Percentiles rank a stretch among this genome's conserved stretches.
phyloP scores from a whole-genome alignment of 1,140 invertebrate genomes.

The Anadara kagoshimensis region DNA sequence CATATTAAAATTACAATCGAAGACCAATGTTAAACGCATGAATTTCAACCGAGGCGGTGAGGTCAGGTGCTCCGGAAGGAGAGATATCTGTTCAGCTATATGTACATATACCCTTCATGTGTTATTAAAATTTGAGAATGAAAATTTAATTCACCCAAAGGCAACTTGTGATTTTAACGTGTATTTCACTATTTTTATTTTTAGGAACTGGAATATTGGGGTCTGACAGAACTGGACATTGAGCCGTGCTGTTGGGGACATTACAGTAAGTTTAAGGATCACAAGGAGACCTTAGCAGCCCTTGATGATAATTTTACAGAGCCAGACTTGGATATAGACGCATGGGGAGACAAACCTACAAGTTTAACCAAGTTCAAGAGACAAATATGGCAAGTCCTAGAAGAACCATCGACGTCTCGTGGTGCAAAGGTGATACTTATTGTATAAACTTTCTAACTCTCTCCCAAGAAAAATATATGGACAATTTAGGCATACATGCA shows the following conservation, averaged over 20 bases:
- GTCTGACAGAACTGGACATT: constrained; percentile 68
- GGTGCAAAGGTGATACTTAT: constrained; percentile 60
- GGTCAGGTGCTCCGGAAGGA: too few relatives aligned
- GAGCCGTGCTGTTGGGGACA: constrained; percentile 73
- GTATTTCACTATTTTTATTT: constrained; percentile 4
- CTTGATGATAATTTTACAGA: constrained; percentile 71
- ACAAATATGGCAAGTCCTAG: constrained; percentile 68
- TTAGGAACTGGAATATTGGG: constrained; percentile 72
- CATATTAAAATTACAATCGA: too few relatives aligned
- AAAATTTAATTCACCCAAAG: too few relatives aligned
- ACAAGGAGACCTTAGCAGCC: constrained; percentile 66
- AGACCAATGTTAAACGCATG: too few relatives aligned
- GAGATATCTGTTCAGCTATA: too few relatives aligned
- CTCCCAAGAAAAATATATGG: neutral
- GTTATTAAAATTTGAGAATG: too few relatives aligned
- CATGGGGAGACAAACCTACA: constrained; percentile 53
- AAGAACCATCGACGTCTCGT: constrained; percentile 66
- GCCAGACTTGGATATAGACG: constrained; percentile 25
- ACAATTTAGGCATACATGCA: neutral
- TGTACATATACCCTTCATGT: too few relatives aligned
- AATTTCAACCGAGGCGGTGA: too few relatives aligned
- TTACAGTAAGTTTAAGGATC: constrained; percentile 69
- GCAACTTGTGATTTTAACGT: too few relatives aligned
- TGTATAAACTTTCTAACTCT: neutral
- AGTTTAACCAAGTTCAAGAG: constrained; percentile 56